Percentiles rank a stretch among this genome's conserved stretches.
phyloP scores from a whole-genome alignment of 1,140 invertebrate genomes.

The Sipha flava region DNA sequence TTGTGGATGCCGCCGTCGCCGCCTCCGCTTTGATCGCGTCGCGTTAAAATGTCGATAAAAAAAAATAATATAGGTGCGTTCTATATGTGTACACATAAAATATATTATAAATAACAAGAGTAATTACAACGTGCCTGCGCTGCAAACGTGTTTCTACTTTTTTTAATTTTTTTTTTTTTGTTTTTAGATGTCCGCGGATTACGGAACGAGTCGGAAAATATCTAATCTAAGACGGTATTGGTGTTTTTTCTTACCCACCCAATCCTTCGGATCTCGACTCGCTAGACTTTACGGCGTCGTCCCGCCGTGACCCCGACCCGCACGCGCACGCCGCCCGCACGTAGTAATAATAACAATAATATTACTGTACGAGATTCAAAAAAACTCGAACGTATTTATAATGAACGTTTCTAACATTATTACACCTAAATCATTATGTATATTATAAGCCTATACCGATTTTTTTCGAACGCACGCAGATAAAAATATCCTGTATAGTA shows the following conservation, averaged over 20 bases:
- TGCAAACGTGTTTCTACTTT: neutral
- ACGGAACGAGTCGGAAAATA: neutral
- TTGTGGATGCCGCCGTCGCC: neutral
- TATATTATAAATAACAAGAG: neutral
- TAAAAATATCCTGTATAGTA: too few species aligned
- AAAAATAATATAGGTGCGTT: too few species aligned
- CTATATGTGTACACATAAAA: too few species aligned
- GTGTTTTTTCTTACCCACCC: neutral
- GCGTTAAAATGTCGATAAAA: constrained; percentile 24
- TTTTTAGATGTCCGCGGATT: neutral
- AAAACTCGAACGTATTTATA: too few species aligned
- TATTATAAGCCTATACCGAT: too few species aligned
- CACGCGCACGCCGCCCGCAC: too few species aligned
- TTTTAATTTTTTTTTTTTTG: too few species aligned
- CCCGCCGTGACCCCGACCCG: neutral
- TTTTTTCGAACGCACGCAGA: too few species aligned
- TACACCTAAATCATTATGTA: too few species aligned
- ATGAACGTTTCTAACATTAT: too few species aligned
- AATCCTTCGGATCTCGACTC: neutral
- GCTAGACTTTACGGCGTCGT: neutral
- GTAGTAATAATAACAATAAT: too few species aligned
- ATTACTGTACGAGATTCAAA: too few species aligned
- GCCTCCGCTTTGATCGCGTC: neutral
- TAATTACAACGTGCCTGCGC: constrained; percentile 22
- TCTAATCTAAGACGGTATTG: neutral